Conservation (phyloP, 2,888 invertebrate genomes). For the Omphaloscelis lunosa region DNA sequence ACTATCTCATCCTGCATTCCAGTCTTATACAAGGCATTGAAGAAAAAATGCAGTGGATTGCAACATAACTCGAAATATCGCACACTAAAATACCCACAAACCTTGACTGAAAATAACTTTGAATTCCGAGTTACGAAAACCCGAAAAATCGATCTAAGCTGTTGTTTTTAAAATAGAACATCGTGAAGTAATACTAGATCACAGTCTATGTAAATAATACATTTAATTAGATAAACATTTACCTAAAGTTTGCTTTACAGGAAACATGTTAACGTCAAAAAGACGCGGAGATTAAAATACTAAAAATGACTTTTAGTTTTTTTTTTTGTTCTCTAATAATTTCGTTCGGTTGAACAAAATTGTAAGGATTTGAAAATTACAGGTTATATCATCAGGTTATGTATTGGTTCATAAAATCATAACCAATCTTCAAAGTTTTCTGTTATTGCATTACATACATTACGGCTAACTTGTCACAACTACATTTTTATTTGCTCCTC, state of each 20-base stretch:
- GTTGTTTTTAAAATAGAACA: conserved; percentile 87
- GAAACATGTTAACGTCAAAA: conserved; percentile 81
- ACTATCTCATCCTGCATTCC: neutral
- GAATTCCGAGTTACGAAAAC: conserved; percentile 27
- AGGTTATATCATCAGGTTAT: conserved; percentile 1
- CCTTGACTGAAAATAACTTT: conserved; percentile 33
- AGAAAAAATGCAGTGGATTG: conserved; percentile 14
- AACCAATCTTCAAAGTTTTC: neutral
- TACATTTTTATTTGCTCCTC: neutral
- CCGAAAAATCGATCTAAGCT: conserved; percentile 52
- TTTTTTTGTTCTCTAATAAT: conserved; percentile 67
- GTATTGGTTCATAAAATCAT: neutral
- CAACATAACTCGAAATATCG: conserved; percentile 27
- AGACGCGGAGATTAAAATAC: conserved; percentile 79
- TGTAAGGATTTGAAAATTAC: conserved; percentile 31
- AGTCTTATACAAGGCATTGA: conserved; percentile 12
- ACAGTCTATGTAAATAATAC: conserved; percentile 90
- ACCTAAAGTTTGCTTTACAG: conserved; percentile 80
- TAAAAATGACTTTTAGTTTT: conserved; percentile 67
- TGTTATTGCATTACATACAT: conserved; percentile 48
- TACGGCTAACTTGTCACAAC: conserved; percentile 22
- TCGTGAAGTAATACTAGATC: conserved; percentile 90
- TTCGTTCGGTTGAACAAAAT: conserved; percentile 65
- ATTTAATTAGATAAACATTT: conserved; percentile 84
- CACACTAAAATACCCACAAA: conserved; percentile 17